These are phyloP conservation scores for Alaudala cheleensis DNA, from an alignment of 2,113 vertebrate genomes.

Conservation along the genomic window DNA sequence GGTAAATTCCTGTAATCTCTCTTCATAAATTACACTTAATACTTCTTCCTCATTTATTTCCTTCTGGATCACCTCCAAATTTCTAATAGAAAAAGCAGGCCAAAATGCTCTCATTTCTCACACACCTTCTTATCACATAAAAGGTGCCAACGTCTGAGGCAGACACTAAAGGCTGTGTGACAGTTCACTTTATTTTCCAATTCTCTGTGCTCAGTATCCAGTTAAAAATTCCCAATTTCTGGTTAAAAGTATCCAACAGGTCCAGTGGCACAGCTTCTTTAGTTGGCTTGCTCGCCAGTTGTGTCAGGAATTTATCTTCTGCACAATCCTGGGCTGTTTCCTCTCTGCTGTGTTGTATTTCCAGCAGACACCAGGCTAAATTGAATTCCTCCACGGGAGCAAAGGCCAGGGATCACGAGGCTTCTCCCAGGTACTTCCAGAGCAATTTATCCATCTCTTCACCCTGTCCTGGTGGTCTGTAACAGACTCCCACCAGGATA, in stretches of 20 bases:
- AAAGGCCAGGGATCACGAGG: background rate
- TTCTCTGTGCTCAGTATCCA: background rate
- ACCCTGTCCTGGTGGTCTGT: background rate
- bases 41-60: slow-evolving; percentile 17
- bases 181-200: background rate
- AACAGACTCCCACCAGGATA: background rate
- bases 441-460: background rate
- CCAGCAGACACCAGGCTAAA: background rate
- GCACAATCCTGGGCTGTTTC: background rate
- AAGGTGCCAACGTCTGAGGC: background rate
- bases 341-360: background rate
- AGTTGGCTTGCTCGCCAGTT: background rate
- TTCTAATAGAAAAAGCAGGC: slow-evolving; percentile 24
- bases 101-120: slow-evolving; percentile 1
- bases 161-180: background rate
- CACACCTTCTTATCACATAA: background rate
- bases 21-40: slow-evolving; percentile 59
- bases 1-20: slow-evolving; percentile 55
- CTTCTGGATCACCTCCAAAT: slow-evolving; percentile 38
- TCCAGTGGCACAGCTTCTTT: background rate
- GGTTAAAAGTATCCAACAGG: background rate
- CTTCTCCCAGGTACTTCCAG: background rate
- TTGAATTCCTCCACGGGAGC: background rate
- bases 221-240: background rate
- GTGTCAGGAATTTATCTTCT: background rate